A percentile compares a stretch with the other conserved stretches of the same genome.
Conservation (phyloP, 1,140 invertebrate genomes). For the Brachionus angularis region DNA sequence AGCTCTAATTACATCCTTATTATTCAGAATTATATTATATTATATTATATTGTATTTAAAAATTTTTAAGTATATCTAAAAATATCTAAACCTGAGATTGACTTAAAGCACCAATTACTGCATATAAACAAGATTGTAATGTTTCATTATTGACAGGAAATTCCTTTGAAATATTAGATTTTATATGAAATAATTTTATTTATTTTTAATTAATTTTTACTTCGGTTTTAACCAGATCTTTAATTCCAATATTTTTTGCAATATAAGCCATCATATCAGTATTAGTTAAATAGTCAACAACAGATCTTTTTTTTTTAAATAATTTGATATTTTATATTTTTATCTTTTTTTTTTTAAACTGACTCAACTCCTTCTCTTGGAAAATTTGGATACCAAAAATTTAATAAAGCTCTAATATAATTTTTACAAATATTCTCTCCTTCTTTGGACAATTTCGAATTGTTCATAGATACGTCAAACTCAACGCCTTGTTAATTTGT, state of each 20-base stretch:
- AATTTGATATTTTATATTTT: neutral
- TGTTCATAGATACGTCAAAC: constrained; percentile 64
- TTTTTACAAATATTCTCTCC: constrained; percentile 61
- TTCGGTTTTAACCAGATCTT: constrained; percentile 71
- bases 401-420: constrained; percentile 64
- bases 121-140: constrained; percentile 71
- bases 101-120: constrained; percentile 71
- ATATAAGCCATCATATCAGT: constrained; percentile 68
- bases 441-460: constrained; percentile 65
- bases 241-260: constrained; percentile 69
- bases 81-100: constrained; percentile 50
- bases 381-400: constrained; percentile 66
- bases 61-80: constrained; percentile 36
- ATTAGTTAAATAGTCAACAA: constrained; percentile 67
- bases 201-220: constrained; percentile 57
- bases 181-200: neutral
- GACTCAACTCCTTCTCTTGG: constrained; percentile 68
- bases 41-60: neutral
- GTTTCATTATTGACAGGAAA: constrained; percentile 68
- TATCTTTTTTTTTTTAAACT: constrained; percentile 27
- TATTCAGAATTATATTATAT: no score
- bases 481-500: constrained; percentile 56
- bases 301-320: constrained; percentile 56
- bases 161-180: constrained; percentile 63
- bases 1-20: constrained; percentile 62